Evolutionary conservation across 2,888 invertebrate genomes (phyloP).

Genomic region (Pandemis cinnamomeana): DNA sequence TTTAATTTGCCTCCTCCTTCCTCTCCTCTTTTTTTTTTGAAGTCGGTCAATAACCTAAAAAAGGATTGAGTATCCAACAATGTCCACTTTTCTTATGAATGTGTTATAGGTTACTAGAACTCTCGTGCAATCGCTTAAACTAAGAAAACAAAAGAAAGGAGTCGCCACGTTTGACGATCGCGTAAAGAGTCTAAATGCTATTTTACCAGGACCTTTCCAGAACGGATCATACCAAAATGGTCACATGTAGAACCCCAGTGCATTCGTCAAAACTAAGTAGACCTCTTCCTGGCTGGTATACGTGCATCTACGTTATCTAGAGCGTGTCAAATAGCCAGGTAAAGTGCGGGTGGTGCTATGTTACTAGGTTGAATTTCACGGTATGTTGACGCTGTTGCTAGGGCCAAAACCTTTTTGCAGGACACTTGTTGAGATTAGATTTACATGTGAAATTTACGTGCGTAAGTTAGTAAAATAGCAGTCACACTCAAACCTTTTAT

Average conservation of each 20-base stretch:
- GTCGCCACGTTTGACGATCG: too few species aligned
- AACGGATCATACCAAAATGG: not conserved
- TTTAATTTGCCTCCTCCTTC: too few species aligned
- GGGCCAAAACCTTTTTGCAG: not conserved
- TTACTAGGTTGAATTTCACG: not conserved
- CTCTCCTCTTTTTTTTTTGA: too few species aligned
- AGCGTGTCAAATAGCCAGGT: constrained; percentile 1
- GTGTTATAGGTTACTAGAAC: too few species aligned
- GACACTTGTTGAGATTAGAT: not conserved
- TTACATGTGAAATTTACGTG: not conserved
- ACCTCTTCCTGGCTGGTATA: not conserved
- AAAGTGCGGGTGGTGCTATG: not conserved
- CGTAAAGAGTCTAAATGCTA: too few species aligned
- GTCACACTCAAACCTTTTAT: too few species aligned
- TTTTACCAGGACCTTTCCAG: not conserved
- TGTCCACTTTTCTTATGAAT: too few species aligned
- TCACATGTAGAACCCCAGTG: not conserved
- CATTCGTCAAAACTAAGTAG: not conserved
- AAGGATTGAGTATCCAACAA: too few species aligned
- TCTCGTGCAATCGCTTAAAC: too few species aligned
- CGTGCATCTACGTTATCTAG: not conserved
- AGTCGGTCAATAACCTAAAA: too few species aligned
- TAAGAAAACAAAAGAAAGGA: too few species aligned
- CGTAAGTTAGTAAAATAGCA: too few species aligned
- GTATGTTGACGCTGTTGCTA: not conserved